phyloP scores from a whole-genome alignment of 2,888 invertebrate species.

The Drosophila nr. fundita region DNA sequence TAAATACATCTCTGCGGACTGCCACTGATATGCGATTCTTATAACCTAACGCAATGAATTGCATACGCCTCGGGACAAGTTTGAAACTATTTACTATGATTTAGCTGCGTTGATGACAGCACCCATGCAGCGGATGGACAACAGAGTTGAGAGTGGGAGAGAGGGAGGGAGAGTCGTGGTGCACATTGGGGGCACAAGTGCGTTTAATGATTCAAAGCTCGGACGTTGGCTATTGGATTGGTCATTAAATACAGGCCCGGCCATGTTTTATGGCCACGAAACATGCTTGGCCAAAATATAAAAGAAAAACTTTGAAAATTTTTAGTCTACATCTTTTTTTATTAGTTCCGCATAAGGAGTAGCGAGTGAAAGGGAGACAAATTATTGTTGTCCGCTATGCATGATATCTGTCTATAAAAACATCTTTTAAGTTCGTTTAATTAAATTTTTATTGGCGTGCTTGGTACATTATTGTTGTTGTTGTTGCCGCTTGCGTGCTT shows the following conservation, averaged over 20 bases:
- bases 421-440: slow-evolving; percentile 55
- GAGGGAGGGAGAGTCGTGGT: not conserved
- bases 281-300: slow-evolving; percentile 57
- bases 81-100: slow-evolving; percentile 33
- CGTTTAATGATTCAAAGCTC: slow-evolving; percentile 77
- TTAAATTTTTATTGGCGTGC: slow-evolving; percentile 70
- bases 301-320: slow-evolving; percentile 42
- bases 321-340: slow-evolving; percentile 31
- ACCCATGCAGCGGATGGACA: not conserved
- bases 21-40: not conserved
- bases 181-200: slow-evolving; percentile 69
- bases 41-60: slow-evolving; percentile 3
- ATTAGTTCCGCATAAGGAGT: slow-evolving; percentile 52
- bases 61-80: slow-evolving; percentile 17
- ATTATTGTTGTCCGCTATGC: slow-evolving; percentile 11
- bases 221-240: slow-evolving; percentile 63
- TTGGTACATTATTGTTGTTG: slow-evolving; percentile 41
- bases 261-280: slow-evolving; percentile 80
- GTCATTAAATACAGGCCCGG: slow-evolving; percentile 78
- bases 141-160: not conserved
- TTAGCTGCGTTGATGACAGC: slow-evolving; percentile 28
- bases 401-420: slow-evolving; percentile 62
- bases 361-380: not conserved
- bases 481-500: slow-evolving; percentile 59
- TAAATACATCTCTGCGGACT: not conserved